phyloP scores from a whole-genome alignment of 2,113 vertebrate genomes.

The Brachyhypopomus gauderio region DNA sequence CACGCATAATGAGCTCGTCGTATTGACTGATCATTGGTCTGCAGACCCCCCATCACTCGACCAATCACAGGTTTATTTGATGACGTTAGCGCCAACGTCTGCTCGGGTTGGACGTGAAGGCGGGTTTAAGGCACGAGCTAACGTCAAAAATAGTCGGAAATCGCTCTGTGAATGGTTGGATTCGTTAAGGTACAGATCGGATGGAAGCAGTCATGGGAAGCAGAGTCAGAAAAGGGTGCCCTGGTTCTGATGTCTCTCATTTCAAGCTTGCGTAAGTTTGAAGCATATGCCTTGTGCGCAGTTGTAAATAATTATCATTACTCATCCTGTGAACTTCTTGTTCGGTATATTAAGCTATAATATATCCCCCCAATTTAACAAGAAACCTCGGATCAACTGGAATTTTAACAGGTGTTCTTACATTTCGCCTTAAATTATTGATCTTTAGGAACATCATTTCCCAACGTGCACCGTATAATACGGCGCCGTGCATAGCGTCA shows the following conservation, averaged over 20 bases:
- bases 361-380: neutral
- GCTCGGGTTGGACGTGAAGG: slow-evolving; percentile 60
- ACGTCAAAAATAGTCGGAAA: slow-evolving; percentile 40
- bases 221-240: neutral
- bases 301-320: neutral
- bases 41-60: slow-evolving; percentile 50
- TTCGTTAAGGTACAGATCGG: slow-evolving; percentile 28
- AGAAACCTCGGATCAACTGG: neutral
- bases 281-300: neutral
- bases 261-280: neutral
- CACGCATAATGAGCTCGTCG: slow-evolving; percentile 79
- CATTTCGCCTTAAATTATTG: neutral
- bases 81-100: slow-evolving; percentile 68
- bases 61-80: slow-evolving; percentile 67
- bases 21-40: slow-evolving; percentile 73
- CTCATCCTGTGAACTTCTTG: neutral
- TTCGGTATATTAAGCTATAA: neutral
- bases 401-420: neutral
- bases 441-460: neutral
- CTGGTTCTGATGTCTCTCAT: neutral
- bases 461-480: neutral
- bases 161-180: slow-evolving; percentile 64
- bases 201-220: slow-evolving; percentile 30
- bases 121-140: slow-evolving; percentile 53
- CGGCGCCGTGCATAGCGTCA: neutral